Evolutionary conservation across 2,113 vertebrate genomes (phyloP).

Genomic region (Ellobius talpinus): DNA sequence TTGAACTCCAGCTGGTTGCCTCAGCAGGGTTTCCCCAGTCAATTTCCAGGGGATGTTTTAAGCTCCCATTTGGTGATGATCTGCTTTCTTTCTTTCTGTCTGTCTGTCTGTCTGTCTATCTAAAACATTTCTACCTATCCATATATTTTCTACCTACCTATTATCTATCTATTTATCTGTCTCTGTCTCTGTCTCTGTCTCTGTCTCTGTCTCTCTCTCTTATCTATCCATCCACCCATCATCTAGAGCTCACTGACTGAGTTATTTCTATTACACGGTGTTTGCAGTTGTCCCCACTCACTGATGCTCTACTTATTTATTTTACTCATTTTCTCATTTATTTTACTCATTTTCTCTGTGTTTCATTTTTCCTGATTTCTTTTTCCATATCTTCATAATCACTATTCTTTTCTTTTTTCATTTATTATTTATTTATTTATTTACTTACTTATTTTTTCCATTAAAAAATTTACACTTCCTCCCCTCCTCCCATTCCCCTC

Average conservation of each 20-base stretch:
- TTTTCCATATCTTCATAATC: neutral
- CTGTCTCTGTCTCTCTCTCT: neutral
- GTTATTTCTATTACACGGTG: neutral
- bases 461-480: too few species aligned
- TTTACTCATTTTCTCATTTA: neutral
- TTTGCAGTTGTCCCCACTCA: neutral
- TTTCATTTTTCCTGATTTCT: slow-evolving; percentile 1
- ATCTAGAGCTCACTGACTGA: neutral
- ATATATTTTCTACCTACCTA: neutral
- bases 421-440: too few species aligned
- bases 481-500: too few species aligned
- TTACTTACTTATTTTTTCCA: too few species aligned
- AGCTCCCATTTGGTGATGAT: neutral
- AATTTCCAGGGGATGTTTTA: neutral
- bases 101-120: neutral
- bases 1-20: neutral
- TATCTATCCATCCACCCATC: neutral
- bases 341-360: neutral
- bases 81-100: neutral
- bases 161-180: neutral
- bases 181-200: neutral
- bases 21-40: neutral
- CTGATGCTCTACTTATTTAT: neutral
- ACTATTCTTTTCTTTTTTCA: neutral
- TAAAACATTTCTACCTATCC: neutral